These are phyloP conservation scores for Discoglossus pictus DNA, from an alignment of 2,797 vertebrate species.

Conservation along the genomic window DNA sequence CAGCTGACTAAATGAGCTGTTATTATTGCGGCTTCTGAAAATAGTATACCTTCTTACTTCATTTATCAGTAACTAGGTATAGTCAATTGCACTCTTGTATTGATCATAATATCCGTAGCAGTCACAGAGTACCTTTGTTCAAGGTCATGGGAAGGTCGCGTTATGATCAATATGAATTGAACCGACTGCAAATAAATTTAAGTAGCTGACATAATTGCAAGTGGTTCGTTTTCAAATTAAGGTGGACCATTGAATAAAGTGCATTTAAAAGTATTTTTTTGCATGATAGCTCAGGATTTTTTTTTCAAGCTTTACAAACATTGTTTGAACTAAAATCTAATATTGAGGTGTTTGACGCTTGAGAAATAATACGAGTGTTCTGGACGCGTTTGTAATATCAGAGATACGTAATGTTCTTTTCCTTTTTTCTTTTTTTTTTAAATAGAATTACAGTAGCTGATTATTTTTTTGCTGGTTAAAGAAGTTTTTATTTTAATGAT, in stretches of 20 bases:
- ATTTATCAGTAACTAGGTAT: conserved; percentile 82
- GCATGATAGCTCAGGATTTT: conserved; percentile 3
- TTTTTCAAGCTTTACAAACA: neutral
- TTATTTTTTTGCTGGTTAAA: too few relatives aligned
- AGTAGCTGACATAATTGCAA: conserved; percentile 77
- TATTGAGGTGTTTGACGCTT: too few relatives aligned
- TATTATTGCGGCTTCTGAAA: conserved; percentile 76
- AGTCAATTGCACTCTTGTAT: conserved; percentile 79
- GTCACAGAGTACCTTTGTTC: conserved; percentile 74
- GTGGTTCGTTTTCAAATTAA: conserved; percentile 73
- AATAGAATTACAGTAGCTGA: too few relatives aligned
- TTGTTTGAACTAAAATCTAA: neutral
- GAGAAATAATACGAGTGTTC: too few relatives aligned
- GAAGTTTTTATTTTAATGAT: too few relatives aligned
- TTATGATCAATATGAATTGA: conserved; percentile 87
- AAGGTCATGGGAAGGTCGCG: conserved; percentile 82
- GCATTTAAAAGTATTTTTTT: conserved; percentile 17
- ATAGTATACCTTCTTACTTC: conserved; percentile 68
- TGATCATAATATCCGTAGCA: conserved; percentile 85
- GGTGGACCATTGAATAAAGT: conserved; percentile 68
- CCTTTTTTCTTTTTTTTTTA: too few relatives aligned
- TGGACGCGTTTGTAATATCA: too few relatives aligned
- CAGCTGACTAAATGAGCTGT: conserved; percentile 73
- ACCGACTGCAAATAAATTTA: conserved; percentile 83
- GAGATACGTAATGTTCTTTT: too few relatives aligned